phyloP scores from a whole-genome alignment of 2,113 vertebrate species.

The Montifringilla adamsi region DNA sequence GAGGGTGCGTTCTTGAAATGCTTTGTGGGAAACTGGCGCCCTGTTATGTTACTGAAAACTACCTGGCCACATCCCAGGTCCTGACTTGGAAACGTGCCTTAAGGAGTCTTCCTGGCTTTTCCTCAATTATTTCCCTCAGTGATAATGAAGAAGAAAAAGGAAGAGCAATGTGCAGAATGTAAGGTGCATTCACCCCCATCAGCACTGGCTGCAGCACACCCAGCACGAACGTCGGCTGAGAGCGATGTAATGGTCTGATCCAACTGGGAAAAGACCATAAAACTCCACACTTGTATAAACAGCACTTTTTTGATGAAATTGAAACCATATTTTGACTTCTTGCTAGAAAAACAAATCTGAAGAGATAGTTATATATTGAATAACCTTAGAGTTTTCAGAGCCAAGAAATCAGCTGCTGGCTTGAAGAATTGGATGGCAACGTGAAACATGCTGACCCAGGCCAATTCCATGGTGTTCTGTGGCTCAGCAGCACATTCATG shows the following conservation, averaged over 20 bases:
- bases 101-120: constrained; percentile 9
- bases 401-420: constrained; percentile 41
- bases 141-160: constrained; percentile 18
- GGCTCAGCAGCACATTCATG: not conserved
- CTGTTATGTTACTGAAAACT: not conserved
- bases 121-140: not conserved
- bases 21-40: constrained; percentile 28
- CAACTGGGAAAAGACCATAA: constrained; percentile 38
- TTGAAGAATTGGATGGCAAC: not conserved
- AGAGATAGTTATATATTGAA: constrained; percentile 2
- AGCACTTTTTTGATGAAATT: constrained; percentile 35
- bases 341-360: constrained; percentile 45
- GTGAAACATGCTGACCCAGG: not conserved
- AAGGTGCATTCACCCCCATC: not conserved
- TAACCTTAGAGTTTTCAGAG: constrained; percentile 21
- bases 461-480: not conserved
- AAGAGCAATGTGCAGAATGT: not conserved
- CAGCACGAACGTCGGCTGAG: not conserved
- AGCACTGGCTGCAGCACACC: not conserved
- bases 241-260: not conserved
- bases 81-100: constrained; percentile 5
- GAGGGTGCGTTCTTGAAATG: constrained; percentile 23
- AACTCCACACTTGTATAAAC: constrained; percentile 49
- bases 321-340: constrained; percentile 56
- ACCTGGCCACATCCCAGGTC: constrained; percentile 44